Conservation (phyloP, 1,140 invertebrate genomes). For the Bombus superbus region DNA sequence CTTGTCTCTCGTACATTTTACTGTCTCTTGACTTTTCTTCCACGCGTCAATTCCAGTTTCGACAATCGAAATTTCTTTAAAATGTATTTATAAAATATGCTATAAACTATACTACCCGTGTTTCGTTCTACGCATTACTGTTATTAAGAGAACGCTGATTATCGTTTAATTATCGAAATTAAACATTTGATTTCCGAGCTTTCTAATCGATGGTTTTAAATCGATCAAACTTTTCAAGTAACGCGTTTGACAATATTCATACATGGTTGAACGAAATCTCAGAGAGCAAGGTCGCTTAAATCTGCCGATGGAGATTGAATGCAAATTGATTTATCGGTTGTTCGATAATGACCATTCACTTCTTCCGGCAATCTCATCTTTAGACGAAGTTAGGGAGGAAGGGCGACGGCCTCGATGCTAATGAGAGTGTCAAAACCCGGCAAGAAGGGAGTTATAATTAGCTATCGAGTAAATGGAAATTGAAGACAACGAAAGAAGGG, state of each 20-base stretch:
- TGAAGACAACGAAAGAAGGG: slow-evolving; percentile 37
- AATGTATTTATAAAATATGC: too few species aligned
- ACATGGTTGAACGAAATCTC: background rate
- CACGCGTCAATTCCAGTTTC: too few species aligned
- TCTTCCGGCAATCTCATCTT: slow-evolving; percentile 26
- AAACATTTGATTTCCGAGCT: too few species aligned
- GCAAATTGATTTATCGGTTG: slow-evolving; percentile 39
- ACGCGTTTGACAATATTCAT: background rate
- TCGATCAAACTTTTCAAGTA: background rate
- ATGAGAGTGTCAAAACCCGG: slow-evolving; percentile 63
- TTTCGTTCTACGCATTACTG: too few species aligned
- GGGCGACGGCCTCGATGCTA: slow-evolving; percentile 36
- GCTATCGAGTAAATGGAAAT: slow-evolving; percentile 52
- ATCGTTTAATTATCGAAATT: too few species aligned
- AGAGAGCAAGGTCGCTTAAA: background rate
- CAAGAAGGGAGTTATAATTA: slow-evolving; percentile 52
- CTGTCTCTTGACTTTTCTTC: background rate
- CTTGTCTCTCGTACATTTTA: background rate
- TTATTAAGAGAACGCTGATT: too few species aligned
- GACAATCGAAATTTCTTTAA: too few species aligned
- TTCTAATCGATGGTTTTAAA: background rate
- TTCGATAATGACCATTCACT: slow-evolving; percentile 38
- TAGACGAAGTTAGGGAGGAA: slow-evolving; percentile 5
- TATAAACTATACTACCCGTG: too few species aligned
- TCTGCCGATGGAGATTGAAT: background rate